Conservation (phyloP, 2,797 vertebrate species). For the Anniella stebbinsi region DNA sequence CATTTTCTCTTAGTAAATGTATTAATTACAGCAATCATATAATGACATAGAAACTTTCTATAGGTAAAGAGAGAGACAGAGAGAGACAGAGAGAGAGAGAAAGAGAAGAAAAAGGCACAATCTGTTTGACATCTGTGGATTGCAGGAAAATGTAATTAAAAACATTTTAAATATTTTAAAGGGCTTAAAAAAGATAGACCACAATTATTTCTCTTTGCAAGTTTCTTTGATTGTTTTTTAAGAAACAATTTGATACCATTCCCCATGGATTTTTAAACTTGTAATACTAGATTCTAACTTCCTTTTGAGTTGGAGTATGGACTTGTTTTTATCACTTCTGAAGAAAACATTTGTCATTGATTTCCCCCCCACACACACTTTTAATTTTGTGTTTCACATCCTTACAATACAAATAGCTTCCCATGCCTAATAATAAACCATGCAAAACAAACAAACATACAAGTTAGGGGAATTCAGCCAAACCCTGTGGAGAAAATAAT, state of each 20-base stretch:
- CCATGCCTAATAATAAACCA: neutral
- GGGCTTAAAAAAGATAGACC: neutral
- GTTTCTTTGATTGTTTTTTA: neutral
- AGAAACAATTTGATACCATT: neutral
- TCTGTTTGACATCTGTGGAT: constrained; percentile 17
- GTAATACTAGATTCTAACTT: neutral
- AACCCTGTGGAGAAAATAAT: constrained; percentile 43
- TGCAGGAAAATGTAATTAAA: neutral
- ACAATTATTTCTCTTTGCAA: neutral
- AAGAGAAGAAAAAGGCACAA: neutral
- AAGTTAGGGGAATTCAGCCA: neutral
- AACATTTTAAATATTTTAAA: constrained; percentile 17
- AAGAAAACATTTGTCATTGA: neutral
- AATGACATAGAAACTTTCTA: constrained; percentile 24
- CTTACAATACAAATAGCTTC: neutral
- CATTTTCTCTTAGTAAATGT: constrained; percentile 39
- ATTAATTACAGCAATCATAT: constrained; percentile 15
- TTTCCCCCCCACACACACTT: neutral
- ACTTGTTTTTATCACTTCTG: neutral
- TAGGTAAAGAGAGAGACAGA: neutral
- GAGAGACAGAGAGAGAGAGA: neutral
- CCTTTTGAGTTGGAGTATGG: neutral
- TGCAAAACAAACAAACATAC: neutral
- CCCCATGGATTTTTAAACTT: neutral
- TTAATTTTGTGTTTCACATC: neutral